Evolutionary conservation across 37 sponge, comb jelly and placozoan genomes (phyloP), one percentile per base, ranked within the genome.

Genomic region (Eunapius fragilis): DNA sequence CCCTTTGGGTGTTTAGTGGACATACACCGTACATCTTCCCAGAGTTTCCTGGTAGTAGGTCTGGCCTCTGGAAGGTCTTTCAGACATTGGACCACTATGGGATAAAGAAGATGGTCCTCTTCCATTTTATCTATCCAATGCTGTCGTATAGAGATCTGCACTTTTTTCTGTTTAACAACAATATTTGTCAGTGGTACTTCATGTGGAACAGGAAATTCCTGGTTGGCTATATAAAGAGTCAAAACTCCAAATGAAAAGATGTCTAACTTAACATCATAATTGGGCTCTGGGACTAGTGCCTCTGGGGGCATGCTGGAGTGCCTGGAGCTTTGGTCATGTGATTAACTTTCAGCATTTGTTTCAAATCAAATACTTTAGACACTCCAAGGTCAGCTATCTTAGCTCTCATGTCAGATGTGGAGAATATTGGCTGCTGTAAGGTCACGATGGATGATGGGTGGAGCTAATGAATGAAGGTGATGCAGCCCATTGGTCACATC

Each of bases 81-180:
- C 0, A 82, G 41, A 24, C 82, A 82, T 6, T 70, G 45, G 26
- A 67, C 47, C 26, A 72, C 37, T n/a, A 82, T 30, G 14, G 23
- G 41, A 27, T 28, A n/a, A 14, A 82, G 41, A 14, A 24, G 72
- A 37, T 82, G 82, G 5, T 82, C 38, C 41, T 47, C 32, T 4
- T 73, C 82, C 82, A 82, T 82, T 23, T 70, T 67, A 6, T 74
- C 75, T 31, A 58, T 58, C 58, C 58, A 58, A 58, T 58, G 58
- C 17, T 58, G 14, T 58, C 58, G 14, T 58, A 2, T 58, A 58
- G 14, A 58, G 6, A 58, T 58, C 22, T 58, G 58, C 14, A 58
- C 7, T 58, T 58, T 19, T 58, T 58, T 58, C 7, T 58, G 2
- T 17, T 58, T 58, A 13, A 58, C 58, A 58, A 58, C 17, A 19